These are phyloP conservation scores for Arothron firmamentum DNA, from an alignment of 2,113 vertebrate species.

Conservation along the genomic window DNA sequence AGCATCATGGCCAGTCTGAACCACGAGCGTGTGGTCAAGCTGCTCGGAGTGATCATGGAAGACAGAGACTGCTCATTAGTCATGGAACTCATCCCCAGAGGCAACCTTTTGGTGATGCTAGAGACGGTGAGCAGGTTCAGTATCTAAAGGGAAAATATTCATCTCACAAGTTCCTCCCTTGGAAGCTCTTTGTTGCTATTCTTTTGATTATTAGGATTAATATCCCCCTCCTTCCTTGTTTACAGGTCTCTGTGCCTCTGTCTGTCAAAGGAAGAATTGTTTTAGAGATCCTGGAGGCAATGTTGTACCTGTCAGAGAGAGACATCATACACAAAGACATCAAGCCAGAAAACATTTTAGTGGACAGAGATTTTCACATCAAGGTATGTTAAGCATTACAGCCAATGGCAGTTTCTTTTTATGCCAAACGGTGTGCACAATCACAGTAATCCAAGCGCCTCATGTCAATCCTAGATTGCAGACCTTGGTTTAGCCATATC, in stretches of 20 bases:
- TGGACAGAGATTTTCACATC: constrained; percentile 88
- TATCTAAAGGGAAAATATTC: neutral
- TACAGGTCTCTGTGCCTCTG: constrained; percentile 79
- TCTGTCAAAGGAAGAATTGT: constrained; percentile 87
- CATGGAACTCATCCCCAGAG: constrained; percentile 88
- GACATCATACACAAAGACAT: constrained; percentile 91
- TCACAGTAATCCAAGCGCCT: neutral
- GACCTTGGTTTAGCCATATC: constrained; percentile 89
- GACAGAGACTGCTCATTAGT: constrained; percentile 88
- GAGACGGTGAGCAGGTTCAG: constrained; percentile 66
- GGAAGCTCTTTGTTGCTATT: neutral
- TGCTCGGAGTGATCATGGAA: constrained; percentile 89
- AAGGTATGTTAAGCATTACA: constrained; percentile 77
- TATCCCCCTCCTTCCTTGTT: neutral
- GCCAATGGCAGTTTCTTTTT: neutral
- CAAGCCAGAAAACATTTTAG: constrained; percentile 94
- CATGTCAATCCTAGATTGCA: constrained; percentile 78
- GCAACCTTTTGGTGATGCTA: constrained; percentile 87
- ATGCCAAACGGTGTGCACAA: neutral
- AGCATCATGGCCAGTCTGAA: constrained; percentile 85
- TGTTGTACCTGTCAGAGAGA: constrained; percentile 85
- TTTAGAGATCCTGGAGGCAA: constrained; percentile 87
- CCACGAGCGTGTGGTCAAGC: constrained; percentile 84
- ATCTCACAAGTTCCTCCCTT: neutral
- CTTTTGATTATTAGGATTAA: neutral